Evolutionary conservation across 2,113 vertebrate genomes (phyloP).

Genomic region (Pao palembangensis): DNA sequence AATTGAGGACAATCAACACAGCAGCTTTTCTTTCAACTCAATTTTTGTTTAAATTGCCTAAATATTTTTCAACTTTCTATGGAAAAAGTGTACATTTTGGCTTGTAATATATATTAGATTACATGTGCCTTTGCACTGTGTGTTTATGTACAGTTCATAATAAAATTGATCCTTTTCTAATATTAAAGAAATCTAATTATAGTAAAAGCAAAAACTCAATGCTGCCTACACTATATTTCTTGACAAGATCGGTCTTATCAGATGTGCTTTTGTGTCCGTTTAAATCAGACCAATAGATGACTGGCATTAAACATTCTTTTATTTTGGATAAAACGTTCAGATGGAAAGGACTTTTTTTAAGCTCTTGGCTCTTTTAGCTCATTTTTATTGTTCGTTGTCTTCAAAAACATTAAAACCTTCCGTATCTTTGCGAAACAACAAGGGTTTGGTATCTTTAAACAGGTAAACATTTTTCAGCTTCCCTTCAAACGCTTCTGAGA

Average conservation of each 20-base stretch:
- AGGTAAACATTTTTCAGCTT: slow-evolving; percentile 80
- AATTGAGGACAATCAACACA: slow-evolving; percentile 21
- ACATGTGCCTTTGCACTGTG: slow-evolving; percentile 73
- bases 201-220: slow-evolving; percentile 16
- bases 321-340: too few relatives aligned
- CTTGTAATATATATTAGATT: slow-evolving; percentile 68
- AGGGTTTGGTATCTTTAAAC: slow-evolving; percentile 77
- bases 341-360: neutral
- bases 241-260: too few relatives aligned
- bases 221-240: neutral
- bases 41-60: slow-evolving; percentile 52
- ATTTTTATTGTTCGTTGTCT: slow-evolving; percentile 55
- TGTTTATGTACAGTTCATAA: slow-evolving; percentile 80
- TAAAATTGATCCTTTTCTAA: slow-evolving; percentile 75
- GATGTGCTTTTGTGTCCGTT: too few relatives aligned
- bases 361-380: neutral
- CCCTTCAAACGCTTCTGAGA: slow-evolving; percentile 77
- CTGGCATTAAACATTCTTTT: too few relatives aligned
- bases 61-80: slow-evolving; percentile 66
- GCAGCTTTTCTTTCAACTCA: slow-evolving; percentile 34
- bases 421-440: slow-evolving; percentile 68
- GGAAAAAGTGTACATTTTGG: slow-evolving; percentile 76
- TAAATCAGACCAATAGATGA: too few relatives aligned
- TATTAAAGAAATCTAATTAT: slow-evolving; percentile 52
- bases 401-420: slow-evolving; percentile 83